Base-by-base conservation (phyloP, 2,888 invertebrate genomes). In the Odontomyia ornata region DNA sequence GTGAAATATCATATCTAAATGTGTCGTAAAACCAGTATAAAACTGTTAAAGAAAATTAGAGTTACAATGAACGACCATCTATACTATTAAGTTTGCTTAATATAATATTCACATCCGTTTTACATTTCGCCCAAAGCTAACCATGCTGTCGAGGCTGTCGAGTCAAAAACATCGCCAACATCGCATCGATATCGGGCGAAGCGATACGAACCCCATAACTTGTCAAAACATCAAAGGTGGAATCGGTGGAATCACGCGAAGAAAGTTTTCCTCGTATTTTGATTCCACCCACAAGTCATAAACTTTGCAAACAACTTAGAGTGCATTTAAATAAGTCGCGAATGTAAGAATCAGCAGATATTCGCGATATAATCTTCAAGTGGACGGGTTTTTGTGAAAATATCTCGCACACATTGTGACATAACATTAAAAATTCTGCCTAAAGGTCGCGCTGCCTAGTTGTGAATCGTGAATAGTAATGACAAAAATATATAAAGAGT, bases 161-260 rank as follows among this genome's bases (percentile, higher is more conserved):
- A 9, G 9, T 36, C 52, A 15, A 52, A 13, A 52, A n/a, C 52
- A 52, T 52, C 52, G 52, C 15, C 7, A 4, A 52, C 52, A 52
- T 52, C 52, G 52, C 15, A n/a, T 4, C 36, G 36, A 3, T 36
- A 36, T 36, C 36, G 9, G 5, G 36, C 36, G 36, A 36, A 36
- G 36, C 64, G n/a, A 28, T 15, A 64, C 64, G 64, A 30, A 23
- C 15, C 9, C 1, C 4, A 64, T 28, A n/a, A 18, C 27, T 1
- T 64, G 64, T 64, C 64, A 64, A 64, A 64, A 64, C 64, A 64
- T 64, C 30, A 30, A 64, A 30, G 30, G 13, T 64, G n/a, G 64
- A 30, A 64, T n/a, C n/a, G n/a, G n/a, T n/a, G n/a, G n/a, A 28
- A 27, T 64, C 1, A 5, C 25, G 64, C 9, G 64, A n/a, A 60